Conservation (phyloP, 2,113 vertebrate genomes). For the Chaetorhynchus papuensis region DNA sequence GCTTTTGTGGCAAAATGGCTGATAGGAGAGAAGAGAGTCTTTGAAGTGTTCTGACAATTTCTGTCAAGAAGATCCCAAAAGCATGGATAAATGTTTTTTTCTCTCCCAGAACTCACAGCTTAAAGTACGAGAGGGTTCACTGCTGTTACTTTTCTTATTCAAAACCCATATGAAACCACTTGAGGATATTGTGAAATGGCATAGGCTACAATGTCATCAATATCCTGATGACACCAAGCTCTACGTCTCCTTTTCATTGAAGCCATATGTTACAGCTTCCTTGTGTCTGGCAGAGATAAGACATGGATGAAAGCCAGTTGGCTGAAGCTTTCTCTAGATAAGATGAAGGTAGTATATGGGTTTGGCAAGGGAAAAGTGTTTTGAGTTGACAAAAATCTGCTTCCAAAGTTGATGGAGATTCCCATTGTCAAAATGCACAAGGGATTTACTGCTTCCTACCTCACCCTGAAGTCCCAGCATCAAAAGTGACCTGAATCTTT, state of each 20-base stretch:
- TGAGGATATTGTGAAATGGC: conserved; percentile 42
- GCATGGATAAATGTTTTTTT: neutral
- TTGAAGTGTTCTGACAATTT: conserved; percentile 24
- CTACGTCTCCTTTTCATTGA: conserved; percentile 47
- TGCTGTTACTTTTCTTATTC: conserved; percentile 10
- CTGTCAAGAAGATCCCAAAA: conserved; percentile 32
- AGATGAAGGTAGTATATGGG: conserved; percentile 37
- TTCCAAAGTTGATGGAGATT: conserved; percentile 33
- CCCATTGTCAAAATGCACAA: neutral
- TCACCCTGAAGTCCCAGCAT: neutral
- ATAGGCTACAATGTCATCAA: conserved; percentile 48
- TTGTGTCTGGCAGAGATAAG: conserved; percentile 61
- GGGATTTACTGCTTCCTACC: neutral
- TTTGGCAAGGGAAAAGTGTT: conserved; percentile 35
- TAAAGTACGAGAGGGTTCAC: neutral
- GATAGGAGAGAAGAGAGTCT: neutral
- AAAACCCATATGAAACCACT: conserved; percentile 36
- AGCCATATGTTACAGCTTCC: conserved; percentile 48
- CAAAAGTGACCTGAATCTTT: neutral
- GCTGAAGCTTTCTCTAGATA: conserved; percentile 37
- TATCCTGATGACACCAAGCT: conserved; percentile 56
- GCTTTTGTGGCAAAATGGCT: conserved; percentile 16
- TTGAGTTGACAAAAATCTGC: conserved; percentile 29
- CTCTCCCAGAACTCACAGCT: neutral
- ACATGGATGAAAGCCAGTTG: conserved; percentile 56